Percentiles rank a stretch among this genome's conserved stretches.
These are phyloP conservation scores for Diabrotica undecimpunctata DNA, from an alignment of 1,140 invertebrate genomes.

Conservation along the genomic window DNA sequence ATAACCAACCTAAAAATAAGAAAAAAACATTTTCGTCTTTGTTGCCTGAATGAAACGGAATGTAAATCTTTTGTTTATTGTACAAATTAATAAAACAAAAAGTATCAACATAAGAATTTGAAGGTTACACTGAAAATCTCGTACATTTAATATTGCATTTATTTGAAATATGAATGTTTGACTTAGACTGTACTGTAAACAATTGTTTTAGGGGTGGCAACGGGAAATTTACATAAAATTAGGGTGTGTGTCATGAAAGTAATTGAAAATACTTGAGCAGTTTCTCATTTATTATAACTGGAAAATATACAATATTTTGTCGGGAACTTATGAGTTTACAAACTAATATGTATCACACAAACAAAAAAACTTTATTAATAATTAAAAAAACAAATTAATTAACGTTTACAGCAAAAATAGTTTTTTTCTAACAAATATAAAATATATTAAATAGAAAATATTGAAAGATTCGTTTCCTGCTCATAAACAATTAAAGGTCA, in stretches of 20 bases:
- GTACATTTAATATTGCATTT: not conserved
- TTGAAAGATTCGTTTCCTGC: no score
- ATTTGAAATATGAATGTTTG: conserved; percentile 15
- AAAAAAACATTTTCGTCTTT: not conserved
- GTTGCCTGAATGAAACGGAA: not conserved
- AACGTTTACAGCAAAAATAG: no score
- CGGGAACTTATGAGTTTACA: no score
- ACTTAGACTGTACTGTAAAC: conserved; percentile 30
- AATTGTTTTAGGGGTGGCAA: conserved; percentile 28
- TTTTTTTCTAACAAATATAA: no score
- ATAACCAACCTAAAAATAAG: conserved; percentile 12
- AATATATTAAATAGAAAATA: no score
- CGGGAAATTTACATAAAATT: conserved; percentile 29
- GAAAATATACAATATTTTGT: no score
- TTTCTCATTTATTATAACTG: no score
- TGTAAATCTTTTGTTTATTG: not conserved
- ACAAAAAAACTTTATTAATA: no score
- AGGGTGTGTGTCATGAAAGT: conserved; percentile 24
- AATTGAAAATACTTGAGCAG: conserved; percentile 11
- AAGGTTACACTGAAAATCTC: not conserved
- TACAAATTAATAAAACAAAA: not conserved
- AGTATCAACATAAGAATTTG: not conserved
- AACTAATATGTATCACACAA: no score
- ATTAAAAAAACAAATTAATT: no score
- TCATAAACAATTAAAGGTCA: no score